phyloP scores from a whole-genome alignment of 2,113 vertebrate genomes.

The Parotia lawesii region DNA sequence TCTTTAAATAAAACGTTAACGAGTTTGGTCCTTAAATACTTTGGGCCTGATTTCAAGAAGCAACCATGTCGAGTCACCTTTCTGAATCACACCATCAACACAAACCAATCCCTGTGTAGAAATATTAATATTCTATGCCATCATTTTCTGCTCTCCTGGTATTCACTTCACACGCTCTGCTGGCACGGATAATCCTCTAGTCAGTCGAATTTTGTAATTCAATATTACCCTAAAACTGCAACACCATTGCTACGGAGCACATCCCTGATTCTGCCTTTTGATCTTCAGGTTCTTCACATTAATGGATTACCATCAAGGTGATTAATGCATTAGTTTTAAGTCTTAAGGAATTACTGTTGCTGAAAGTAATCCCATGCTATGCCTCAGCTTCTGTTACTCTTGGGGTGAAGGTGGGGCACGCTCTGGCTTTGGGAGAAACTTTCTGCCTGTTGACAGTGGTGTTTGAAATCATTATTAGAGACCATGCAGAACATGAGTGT shows the following conservation, averaged over 20 bases:
- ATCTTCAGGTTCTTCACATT: constrained; percentile 8
- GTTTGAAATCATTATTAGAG: neutral
- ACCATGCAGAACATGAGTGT: neutral
- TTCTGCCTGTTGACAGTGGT: neutral
- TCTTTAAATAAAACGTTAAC: constrained; percentile 42
- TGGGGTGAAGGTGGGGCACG: neutral
- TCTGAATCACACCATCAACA: neutral
- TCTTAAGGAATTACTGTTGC: constrained; percentile 41
- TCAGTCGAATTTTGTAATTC: neutral
- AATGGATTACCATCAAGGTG: constrained; percentile 1
- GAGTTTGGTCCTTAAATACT: constrained; percentile 42
- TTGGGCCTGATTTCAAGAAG: constrained; percentile 52
- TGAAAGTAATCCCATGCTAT: neutral
- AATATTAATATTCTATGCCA: neutral
- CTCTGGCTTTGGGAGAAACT: neutral
- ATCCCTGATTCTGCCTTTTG: neutral
- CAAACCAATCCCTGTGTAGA: neutral
- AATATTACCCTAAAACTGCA: neutral
- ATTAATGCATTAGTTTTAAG: constrained; percentile 39
- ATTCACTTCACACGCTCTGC: neutral
- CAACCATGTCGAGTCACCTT: constrained; percentile 5
- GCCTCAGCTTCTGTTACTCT: neutral
- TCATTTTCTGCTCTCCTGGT: constrained; percentile 18
- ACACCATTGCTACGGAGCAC: neutral
- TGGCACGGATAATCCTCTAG: neutral